A percentile compares a stretch with the other conserved stretches of the same genome.
These are phyloP conservation scores for Diloba caeruleocephala DNA, from an alignment of 2,888 invertebrate species.

Conservation along the genomic window DNA sequence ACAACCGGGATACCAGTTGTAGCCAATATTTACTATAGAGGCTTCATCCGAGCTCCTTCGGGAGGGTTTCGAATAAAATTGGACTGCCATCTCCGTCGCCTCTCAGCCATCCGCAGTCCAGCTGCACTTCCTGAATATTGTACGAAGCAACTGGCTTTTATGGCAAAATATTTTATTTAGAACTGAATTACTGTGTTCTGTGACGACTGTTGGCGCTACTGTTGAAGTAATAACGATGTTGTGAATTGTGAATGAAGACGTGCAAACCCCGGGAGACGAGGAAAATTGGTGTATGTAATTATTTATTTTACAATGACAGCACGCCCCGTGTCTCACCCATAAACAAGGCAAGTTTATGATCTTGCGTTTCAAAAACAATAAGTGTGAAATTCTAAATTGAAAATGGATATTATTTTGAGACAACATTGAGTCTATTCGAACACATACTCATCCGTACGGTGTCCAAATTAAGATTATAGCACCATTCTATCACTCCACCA, in stretches of 20 bases:
- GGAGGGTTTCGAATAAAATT: slow-evolving; percentile 42
- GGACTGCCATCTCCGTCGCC: slow-evolving; percentile 46
- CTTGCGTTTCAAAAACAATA: too few relatives aligned
- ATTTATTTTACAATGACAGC: too few relatives aligned
- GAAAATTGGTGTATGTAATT: too few relatives aligned
- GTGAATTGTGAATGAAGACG: background rate
- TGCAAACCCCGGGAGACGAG: too few relatives aligned
- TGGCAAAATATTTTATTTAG: slow-evolving; percentile 40
- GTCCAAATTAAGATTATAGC: too few relatives aligned
- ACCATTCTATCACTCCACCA: too few relatives aligned
- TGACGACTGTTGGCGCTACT: background rate
- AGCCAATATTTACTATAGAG: slow-evolving; percentile 40
- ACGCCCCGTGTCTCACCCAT: too few relatives aligned
- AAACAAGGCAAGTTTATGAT: too few relatives aligned
- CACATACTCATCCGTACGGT: too few relatives aligned
- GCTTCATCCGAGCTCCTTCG: slow-evolving; percentile 20
- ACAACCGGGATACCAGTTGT: slow-evolving; percentile 5
- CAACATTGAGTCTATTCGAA: too few relatives aligned
- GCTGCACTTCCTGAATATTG: slow-evolving; percentile 38
- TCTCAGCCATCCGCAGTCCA: slow-evolving; percentile 20
- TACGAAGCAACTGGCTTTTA: slow-evolving; percentile 19
- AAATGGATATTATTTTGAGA: too few relatives aligned
- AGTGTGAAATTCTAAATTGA: too few relatives aligned
- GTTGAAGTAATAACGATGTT: slow-evolving; percentile 2
- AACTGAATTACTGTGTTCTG: slow-evolving; percentile 10